Evolutionary conservation across 2,888 invertebrate species (phyloP).

Genomic region (Limnephilus marmoratus): DNA sequence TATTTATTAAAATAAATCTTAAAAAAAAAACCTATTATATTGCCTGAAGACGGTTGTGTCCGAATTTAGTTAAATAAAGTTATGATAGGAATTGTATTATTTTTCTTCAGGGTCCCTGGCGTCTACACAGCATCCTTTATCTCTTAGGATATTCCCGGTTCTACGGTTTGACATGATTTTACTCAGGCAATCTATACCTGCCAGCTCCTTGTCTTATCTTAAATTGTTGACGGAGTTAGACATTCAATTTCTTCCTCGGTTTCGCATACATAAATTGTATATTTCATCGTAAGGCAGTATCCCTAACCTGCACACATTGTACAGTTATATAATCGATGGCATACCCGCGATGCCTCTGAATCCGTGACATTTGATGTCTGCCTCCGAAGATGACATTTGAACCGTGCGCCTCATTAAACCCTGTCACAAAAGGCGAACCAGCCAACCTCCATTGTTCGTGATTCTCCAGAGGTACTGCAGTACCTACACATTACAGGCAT

Average conservation of each 20-base stretch:
- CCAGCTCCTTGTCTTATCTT: background rate
- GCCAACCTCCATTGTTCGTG: background rate
- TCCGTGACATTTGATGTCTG: slow-evolving; percentile 5
- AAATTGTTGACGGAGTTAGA: background rate
- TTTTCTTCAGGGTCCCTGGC: too few species aligned
- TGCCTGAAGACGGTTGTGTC: too few species aligned
- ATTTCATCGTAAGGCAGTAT: background rate
- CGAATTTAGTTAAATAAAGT: too few species aligned
- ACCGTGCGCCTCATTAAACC: slow-evolving; percentile 19
- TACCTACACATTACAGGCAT: background rate
- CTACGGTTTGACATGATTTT: background rate
- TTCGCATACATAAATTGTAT: background rate
- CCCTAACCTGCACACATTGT: background rate
- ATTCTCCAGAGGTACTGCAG: background rate
- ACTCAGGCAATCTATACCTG: background rate
- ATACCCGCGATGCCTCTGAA: background rate
- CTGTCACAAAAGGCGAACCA: slow-evolving; percentile 23
- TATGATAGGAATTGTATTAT: too few species aligned
- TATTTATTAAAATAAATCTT: too few species aligned
- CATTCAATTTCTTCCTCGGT: background rate
- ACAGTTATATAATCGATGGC: background rate
- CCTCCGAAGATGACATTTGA: slow-evolving; percentile 40
- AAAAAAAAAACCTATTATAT: too few species aligned
- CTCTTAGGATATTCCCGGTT: too few species aligned
- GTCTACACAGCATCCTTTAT: too few species aligned